Evolutionary conservation across 53 echinoderm and acorn worm species (phyloP), one percentile per base, ranked within the genome.

Genomic region (Pentamera pediparva): DNA sequence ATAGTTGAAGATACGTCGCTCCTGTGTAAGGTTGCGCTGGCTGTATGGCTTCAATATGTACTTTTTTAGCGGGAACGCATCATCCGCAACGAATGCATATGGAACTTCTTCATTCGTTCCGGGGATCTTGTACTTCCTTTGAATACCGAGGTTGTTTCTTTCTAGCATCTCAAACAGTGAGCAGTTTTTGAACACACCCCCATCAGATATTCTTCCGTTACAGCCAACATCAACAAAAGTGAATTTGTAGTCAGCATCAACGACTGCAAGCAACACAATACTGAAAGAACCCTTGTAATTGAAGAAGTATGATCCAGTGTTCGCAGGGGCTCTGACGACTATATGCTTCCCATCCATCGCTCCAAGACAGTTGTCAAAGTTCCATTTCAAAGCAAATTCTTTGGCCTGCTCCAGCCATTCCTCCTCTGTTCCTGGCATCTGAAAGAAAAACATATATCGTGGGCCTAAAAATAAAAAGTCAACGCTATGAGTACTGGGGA

Each of bases 351-450:
- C 79, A 69, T 62, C 69, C 29, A 79, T 21, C 26, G 70, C 79
- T 7, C 56, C 79, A n/a, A 79, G 31, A 56, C 79, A 69, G 51
- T 79, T 79, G 24, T 39, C 35, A 69, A 79, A 79, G 35, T 79
- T 69, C 70, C 62, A 76, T 4, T 12, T 51, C 8, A 5, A 51
- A 51, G 51, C 2, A 51, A 51, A 4, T 51, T 51, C 6, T 25
- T 51, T 51, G 25, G 8, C 51, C 25, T 51, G 1, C 2, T 21
- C 25, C 25, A 3, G 3, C 6, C 51, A 3, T 51, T 51, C 51
- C 19, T 19, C 8, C 51, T 51, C 51, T 51, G 51, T 51, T 19
- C 51, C 25, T 7, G 51, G 3, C 8, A 51, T 51, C 51, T 51
- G 15, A 51, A 51, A 51, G 12, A 5, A 51, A 0, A 51, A 0